Conservation (phyloP, 2,797 vertebrate species). For the Clangula hyemalis region DNA sequence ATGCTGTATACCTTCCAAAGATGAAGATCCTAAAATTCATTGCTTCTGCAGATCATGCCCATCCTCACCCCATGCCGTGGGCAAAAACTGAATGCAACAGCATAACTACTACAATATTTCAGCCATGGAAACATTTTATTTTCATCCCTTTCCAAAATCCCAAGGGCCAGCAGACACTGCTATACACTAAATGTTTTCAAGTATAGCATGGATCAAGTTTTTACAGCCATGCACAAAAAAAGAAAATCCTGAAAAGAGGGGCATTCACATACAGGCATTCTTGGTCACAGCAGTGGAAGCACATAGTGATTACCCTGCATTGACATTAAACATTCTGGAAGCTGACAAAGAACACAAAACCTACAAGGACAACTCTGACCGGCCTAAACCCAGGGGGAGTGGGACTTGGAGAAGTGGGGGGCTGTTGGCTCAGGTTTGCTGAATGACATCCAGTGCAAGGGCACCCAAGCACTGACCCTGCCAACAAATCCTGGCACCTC, state of each 20-base stretch:
- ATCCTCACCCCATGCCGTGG: background rate
- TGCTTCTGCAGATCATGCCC: background rate
- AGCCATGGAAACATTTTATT: background rate
- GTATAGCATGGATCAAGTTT: background rate
- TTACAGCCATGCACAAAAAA: background rate
- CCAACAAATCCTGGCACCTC: background rate
- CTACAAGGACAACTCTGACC: background rate
- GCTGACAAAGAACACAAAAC: background rate
- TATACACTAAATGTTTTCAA: background rate
- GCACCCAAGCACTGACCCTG: background rate
- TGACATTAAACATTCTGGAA: background rate
- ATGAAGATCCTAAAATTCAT: background rate
- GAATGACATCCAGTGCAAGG: background rate
- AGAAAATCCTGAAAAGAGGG: background rate
- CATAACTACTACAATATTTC: background rate
- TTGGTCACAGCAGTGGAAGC: background rate
- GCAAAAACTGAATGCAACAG: background rate
- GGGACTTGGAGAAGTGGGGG: background rate
- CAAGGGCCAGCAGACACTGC: background rate
- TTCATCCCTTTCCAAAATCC: background rate
- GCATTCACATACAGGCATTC: background rate
- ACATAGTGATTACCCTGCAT: background rate
- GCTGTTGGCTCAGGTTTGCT: background rate
- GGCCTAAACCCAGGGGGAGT: background rate
- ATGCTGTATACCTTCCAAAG: background rate